Evolutionary conservation across 2,797 vertebrate species (phyloP).

Genomic region (Pipistrellus pipistrellus): DNA sequence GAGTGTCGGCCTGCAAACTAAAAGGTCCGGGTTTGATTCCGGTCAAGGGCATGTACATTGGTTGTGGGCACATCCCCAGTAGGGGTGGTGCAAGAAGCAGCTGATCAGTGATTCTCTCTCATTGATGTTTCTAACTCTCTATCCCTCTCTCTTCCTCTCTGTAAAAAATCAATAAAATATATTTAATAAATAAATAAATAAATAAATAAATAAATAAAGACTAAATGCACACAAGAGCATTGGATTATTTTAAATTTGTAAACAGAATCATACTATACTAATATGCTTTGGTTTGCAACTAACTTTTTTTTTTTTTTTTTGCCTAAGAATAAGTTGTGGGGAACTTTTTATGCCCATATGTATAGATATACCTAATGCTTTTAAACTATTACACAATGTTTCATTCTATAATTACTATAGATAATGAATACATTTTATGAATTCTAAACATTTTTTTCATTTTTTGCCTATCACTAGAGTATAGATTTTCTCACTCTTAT

Average conservation of each 20-base stretch:
- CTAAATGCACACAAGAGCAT: not conserved
- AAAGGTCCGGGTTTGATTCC: too few relatives aligned
- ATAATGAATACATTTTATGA: not conserved
- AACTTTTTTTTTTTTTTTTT: not conserved
- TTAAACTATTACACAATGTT: not conserved
- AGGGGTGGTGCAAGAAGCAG: too few relatives aligned
- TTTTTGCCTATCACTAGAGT: not conserved
- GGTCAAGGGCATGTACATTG: too few relatives aligned
- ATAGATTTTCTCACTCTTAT: not conserved
- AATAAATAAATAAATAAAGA: not conserved
- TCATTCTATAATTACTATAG: not conserved
- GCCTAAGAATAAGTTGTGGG: not conserved
- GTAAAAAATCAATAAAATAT: too few relatives aligned
- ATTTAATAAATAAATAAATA: too few relatives aligned
- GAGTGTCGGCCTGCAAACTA: too few relatives aligned
- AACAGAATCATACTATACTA: not conserved
- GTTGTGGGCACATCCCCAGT: too few relatives aligned
- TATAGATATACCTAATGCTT: not conserved
- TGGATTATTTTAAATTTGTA: conserved; percentile 38
- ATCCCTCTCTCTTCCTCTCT: too few relatives aligned
- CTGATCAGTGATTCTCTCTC: too few relatives aligned
- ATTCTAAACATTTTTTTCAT: not conserved
- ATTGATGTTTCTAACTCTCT: too few relatives aligned
- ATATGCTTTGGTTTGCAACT: not conserved
- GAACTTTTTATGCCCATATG: not conserved